Evolutionary conservation across 2,888 invertebrate genomes (phyloP).

Genomic region (Andrena fulva): DNA sequence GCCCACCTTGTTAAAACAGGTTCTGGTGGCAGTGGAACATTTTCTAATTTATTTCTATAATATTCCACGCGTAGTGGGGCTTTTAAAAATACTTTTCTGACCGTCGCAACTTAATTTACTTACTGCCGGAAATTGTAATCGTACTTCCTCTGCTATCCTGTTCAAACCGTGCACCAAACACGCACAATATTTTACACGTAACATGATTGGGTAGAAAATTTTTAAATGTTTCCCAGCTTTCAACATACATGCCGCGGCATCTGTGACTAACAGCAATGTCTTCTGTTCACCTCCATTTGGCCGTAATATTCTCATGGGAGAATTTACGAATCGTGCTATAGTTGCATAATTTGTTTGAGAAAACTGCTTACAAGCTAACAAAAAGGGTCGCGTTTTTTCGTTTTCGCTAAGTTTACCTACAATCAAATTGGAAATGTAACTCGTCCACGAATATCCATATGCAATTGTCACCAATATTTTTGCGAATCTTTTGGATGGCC

Average conservation of each 20-base stretch:
- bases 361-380: conserved; percentile 14
- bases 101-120: background rate
- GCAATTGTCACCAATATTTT: background rate
- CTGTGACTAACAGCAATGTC: background rate
- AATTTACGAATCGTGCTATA: conserved; percentile 13
- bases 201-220: conserved; percentile 12
- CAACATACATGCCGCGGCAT: conserved; percentile 6
- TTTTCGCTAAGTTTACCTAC: conserved; percentile 8
- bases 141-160: conserved; percentile 6
- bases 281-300: conserved; percentile 1
- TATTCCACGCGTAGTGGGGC: background rate
- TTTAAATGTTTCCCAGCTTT: conserved; percentile 5
- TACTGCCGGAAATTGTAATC: background rate
- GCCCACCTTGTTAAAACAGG: conserved; percentile 2
- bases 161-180: background rate
- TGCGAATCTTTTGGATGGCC: conserved; percentile 3
- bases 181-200: background rate
- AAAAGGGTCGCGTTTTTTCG: conserved; percentile 5
- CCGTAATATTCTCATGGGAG: background rate
- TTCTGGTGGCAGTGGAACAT: conserved; percentile 7
- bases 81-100: conserved; percentile 2
- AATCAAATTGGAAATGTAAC: conserved; percentile 13
- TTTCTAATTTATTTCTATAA: background rate
- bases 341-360: conserved; percentile 2
- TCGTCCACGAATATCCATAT: conserved; percentile 13